A percentile compares a stretch with the other conserved stretches of the same genome.
phyloP scores from a whole-genome alignment of 2,797 vertebrate genomes.

The Danio tinwini region DNA sequence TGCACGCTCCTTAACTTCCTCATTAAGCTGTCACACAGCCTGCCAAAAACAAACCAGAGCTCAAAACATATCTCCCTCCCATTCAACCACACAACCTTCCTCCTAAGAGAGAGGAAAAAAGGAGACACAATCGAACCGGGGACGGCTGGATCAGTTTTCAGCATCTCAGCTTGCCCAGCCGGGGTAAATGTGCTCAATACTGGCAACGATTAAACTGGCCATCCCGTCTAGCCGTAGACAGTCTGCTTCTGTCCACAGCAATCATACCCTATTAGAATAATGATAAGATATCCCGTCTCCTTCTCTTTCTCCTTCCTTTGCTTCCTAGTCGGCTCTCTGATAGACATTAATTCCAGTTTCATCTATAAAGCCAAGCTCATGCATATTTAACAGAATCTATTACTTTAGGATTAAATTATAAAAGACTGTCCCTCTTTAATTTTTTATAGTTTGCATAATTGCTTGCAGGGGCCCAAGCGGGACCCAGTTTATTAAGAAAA shows the following conservation, averaged over 20 bases:
- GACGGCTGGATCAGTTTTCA: conserved; percentile 24
- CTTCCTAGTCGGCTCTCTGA: conserved; percentile 79
- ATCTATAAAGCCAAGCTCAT: conserved; percentile 84
- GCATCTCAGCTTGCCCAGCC: conserved; percentile 26
- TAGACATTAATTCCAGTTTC: conserved; percentile 84
- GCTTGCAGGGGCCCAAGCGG: conserved; percentile 76
- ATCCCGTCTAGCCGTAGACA: conserved; percentile 32
- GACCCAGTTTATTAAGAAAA: conserved; percentile 74
- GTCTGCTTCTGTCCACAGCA: conserved; percentile 71
- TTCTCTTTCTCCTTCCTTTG: conserved; percentile 59
- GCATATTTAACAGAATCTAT: conserved; percentile 87
- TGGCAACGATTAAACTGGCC: conserved; percentile 24
- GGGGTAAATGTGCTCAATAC: conserved; percentile 34
- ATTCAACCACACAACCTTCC: conserved; percentile 46
- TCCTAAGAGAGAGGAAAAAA: conserved; percentile 5
- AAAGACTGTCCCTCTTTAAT: conserved; percentile 81
- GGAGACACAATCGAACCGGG: conserved; percentile 24
- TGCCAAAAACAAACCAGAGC: conserved; percentile 53
- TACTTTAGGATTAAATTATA: conserved; percentile 89
- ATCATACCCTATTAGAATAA: conserved; percentile 82
- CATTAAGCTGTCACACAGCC: conserved; percentile 51
- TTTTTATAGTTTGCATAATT: conserved; percentile 87
- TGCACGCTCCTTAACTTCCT: conserved; percentile 52
- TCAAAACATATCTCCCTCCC: conserved; percentile 40
- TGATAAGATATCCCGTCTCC: conserved; percentile 74